Evolutionary conservation across 2,888 invertebrate species (phyloP), one percentile per base, ranked within the genome.

Genomic region (Cantharis flavilabris): DNA sequence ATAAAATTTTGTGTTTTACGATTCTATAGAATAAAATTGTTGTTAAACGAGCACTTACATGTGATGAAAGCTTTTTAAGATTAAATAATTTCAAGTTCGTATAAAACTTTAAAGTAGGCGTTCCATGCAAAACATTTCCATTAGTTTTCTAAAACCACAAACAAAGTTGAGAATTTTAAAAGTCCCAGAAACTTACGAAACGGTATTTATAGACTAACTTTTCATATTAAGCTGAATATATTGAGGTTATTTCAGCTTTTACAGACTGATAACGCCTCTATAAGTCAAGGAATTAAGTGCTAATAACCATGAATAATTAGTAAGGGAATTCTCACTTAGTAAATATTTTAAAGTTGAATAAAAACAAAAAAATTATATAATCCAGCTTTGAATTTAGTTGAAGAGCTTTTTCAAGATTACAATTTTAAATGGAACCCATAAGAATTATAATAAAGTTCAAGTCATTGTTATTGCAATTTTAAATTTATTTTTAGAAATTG

Each of bases 201-300:
- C 7, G 78, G 69, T 79, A 79, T 79, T 79, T 79, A 79, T 75
- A 76, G 75, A 75, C 75, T 70, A 79, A 79, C 79, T 79, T 79
- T 77, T 77, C 77, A 77, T 79, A 79, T 79, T 79, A 79, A 62
- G 77, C 69, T 77, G 72, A 77, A 79, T 79, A 76, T 77, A 79
- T 75, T 75, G 79, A 64, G 69, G 69, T 71, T 76, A 78, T 79
- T 76, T 76, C 62, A 79, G 72, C 75, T 73, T 73, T 78, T 77
- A 72, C 49, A 75, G 69, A 72, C 77, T 78, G 78, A 78, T 78
- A 78, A 72, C 75, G 71, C 71, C 63, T 69, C 71, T 72, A 72
- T 78, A 78, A 78, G 62, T 78, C 69, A 75, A 70, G n/a, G 72
- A 72, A 75, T 75, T 77, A 77, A 74, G 70, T 77, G 75, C 71